These are phyloP conservation scores for Yponomeuta malinellus DNA, from an alignment of 2,888 invertebrate genomes.

Conservation along the genomic window DNA sequence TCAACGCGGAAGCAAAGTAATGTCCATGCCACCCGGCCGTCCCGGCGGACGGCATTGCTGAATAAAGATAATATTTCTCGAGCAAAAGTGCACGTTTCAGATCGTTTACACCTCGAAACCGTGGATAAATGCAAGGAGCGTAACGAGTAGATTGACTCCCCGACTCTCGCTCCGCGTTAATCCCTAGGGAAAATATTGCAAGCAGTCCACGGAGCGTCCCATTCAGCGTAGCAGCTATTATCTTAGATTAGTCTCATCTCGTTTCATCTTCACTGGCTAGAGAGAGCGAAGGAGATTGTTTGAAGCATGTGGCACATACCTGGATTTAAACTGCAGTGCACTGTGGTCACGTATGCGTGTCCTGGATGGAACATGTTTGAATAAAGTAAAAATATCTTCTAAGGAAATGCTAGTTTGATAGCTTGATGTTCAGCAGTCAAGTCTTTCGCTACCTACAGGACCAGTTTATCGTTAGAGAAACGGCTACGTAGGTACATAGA, in stretches of 20 bases:
- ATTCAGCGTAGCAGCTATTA: slow-evolving; percentile 14
- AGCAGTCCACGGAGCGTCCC: slow-evolving; percentile 10
- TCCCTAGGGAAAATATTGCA: slow-evolving; percentile 37
- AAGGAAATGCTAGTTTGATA: too few species aligned
- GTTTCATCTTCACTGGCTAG: not conserved
- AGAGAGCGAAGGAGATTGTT: not conserved
- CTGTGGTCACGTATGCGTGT: not conserved
- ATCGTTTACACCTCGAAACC: slow-evolving; percentile 31
- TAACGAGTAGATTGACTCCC: slow-evolving; percentile 43
- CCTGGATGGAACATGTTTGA: not conserved
- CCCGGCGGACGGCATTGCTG: slow-evolving; percentile 27
- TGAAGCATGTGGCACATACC: not conserved
- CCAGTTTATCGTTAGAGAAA: too few species aligned
- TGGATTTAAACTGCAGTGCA: not conserved
- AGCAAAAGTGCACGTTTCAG: slow-evolving; percentile 28
- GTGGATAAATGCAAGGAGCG: slow-evolving; percentile 29
- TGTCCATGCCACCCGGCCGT: slow-evolving; percentile 24
- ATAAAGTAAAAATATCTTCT: not conserved
- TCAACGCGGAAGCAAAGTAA: slow-evolving; percentile 21
- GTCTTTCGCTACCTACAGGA: too few species aligned
- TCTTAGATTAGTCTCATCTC: not conserved
- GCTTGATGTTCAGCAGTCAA: too few species aligned
- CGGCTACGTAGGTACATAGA: too few species aligned
- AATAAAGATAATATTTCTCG: slow-evolving; percentile 29
- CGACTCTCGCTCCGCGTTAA: slow-evolving; percentile 27